Evolutionary conservation across 1,140 invertebrate genomes (phyloP).

Genomic region (Cyclina sinensis): DNA sequence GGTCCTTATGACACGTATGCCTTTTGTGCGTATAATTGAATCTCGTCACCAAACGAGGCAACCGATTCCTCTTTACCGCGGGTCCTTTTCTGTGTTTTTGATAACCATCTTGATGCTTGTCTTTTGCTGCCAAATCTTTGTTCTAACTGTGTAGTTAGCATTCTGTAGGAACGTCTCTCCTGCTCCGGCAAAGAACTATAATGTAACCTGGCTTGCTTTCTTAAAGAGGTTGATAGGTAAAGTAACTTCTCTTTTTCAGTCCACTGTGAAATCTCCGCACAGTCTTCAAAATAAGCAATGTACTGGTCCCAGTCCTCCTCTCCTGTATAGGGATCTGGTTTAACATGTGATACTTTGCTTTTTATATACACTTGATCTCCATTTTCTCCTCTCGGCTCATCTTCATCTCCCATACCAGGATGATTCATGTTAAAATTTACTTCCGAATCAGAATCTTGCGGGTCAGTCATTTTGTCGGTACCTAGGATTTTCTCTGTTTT

Average conservation of each 20-base stretch:
- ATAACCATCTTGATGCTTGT: constrained; percentile 17
- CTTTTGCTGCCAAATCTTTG: constrained; percentile 46
- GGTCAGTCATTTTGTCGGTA: not conserved
- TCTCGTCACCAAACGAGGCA: no score
- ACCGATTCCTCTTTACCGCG: not conserved
- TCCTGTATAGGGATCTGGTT: constrained; percentile 15
- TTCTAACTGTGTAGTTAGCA: not conserved
- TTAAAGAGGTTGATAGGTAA: constrained; percentile 14
- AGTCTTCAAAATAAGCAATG: constrained; percentile 30
- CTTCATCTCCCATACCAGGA: not conserved
- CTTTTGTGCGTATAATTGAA: no score
- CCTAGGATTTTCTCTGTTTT: no score
- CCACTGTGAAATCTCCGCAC: constrained; percentile 45
- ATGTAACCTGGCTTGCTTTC: not conserved
- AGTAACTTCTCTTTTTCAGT: constrained; percentile 13
- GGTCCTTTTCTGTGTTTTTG: constrained; percentile 13
- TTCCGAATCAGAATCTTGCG: constrained; percentile 17
- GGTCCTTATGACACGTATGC: no score
- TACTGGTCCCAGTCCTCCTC: constrained; percentile 48
- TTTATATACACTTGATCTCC: not conserved
- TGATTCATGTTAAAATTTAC: constrained; percentile 17
- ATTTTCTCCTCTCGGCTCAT: not conserved
- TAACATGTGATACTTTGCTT: not conserved
- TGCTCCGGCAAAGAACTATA: not conserved
- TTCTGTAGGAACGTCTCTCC: not conserved